These are phyloP conservation scores for Drosophila cardini DNA, from an alignment of 1,140 invertebrate genomes.

Conservation along the genomic window DNA sequence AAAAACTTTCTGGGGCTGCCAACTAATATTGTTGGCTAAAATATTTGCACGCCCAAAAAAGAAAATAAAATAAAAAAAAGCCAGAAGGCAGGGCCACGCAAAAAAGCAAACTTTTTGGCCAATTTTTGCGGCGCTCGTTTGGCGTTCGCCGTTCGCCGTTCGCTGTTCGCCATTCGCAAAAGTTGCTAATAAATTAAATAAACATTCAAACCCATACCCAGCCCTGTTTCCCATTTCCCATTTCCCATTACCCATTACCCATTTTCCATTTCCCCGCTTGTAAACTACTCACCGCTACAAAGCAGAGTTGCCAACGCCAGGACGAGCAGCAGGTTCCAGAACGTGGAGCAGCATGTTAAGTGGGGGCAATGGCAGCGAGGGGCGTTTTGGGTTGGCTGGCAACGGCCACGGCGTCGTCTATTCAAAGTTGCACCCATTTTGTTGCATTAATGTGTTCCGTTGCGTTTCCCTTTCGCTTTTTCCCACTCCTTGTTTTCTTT, in stretches of 20 bases:
- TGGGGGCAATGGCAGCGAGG: slow-evolving; percentile 12
- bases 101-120: slow-evolving; percentile 47
- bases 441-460: slow-evolving; percentile 55
- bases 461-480: not conserved
- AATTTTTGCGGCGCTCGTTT: slow-evolving; percentile 45
- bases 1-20: slow-evolving; percentile 9
- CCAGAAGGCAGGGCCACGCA: not conserved
- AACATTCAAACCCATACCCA: slow-evolving; percentile 41
- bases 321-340: slow-evolving; percentile 24
- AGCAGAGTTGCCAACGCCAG: slow-evolving; percentile 31
- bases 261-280: not conserved
- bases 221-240: not conserved
- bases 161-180: slow-evolving; percentile 27
- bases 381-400: not conserved
- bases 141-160: slow-evolving; percentile 12
- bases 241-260: no score
- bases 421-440: slow-evolving; percentile 57
- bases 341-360: not conserved
- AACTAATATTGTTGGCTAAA: slow-evolving; percentile 54
- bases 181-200: slow-evolving; percentile 69
- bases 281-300: slow-evolving; percentile 40
- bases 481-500: not conserved
- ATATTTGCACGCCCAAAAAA: slow-evolving; percentile 33
- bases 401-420: slow-evolving; percentile 43
- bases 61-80: not conserved